Evolutionary conservation across 2,113 vertebrate species (phyloP).

Genomic region (Mionectes macconnelli): DNA sequence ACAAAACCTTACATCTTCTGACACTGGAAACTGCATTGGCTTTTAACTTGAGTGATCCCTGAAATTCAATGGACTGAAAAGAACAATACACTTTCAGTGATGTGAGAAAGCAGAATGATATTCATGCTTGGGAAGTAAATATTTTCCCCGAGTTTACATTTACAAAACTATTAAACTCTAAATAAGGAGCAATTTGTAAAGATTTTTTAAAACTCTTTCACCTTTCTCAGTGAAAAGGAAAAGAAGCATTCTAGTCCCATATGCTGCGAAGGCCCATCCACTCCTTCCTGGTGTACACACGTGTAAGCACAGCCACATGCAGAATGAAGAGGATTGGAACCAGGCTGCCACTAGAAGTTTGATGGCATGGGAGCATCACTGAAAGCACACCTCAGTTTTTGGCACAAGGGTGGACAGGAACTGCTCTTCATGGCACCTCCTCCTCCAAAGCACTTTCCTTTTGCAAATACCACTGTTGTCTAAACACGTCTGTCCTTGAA

Average conservation of each 20-base stretch:
- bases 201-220: conserved; percentile 35
- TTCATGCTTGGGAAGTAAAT: conserved; percentile 60
- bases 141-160: conserved; percentile 29
- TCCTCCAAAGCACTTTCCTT: background rate
- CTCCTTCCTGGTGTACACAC: accelerated
- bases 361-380: background rate
- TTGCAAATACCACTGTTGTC: background rate
- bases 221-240: background rate
- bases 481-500: too few species aligned
- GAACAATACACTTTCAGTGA: conserved; percentile 61
- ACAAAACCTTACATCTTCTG: conserved; percentile 53
- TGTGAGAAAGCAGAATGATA: conserved; percentile 64
- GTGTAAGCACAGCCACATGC: accelerated
- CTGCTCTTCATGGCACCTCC: background rate
- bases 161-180: conserved; percentile 60
- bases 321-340: background rate
- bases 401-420: background rate
- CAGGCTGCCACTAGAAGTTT: background rate
- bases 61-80: conserved; percentile 61
- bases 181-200: conserved; percentile 43
- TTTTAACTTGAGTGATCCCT: conserved; percentile 70
- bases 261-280: background rate
- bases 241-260: background rate
- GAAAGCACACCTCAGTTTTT: background rate
- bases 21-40: conserved; percentile 55